Percentiles rank a stretch among this genome's conserved stretches.
phyloP scores from a whole-genome alignment of 2,797 vertebrate genomes.

The Eleutherodactylus coqui region DNA sequence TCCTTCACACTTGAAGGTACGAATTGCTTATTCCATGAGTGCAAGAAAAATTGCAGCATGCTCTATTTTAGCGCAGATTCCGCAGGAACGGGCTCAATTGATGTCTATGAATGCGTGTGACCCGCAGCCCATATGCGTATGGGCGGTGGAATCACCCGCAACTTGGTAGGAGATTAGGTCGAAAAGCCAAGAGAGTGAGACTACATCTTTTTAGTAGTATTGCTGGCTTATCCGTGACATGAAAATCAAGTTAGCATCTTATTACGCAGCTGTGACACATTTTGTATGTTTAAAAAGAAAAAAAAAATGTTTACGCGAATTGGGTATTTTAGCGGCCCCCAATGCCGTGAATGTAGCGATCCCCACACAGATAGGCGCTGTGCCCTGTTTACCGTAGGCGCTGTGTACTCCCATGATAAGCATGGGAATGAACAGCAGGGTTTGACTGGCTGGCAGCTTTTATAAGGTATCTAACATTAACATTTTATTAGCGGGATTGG shows the following conservation, averaged over 20 bases:
- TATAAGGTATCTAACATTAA: constrained; percentile 31
- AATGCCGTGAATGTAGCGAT: constrained; percentile 25
- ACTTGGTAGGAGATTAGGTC: too few relatives aligned
- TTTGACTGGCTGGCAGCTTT: constrained; percentile 21
- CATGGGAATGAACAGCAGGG: constrained; percentile 61
- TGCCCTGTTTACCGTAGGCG: constrained; percentile 47
- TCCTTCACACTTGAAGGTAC: too few relatives aligned
- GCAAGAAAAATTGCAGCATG: too few relatives aligned
- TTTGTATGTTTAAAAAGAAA: not conserved
- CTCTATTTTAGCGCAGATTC: too few relatives aligned
- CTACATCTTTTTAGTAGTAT: not conserved
- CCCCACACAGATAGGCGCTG: constrained; percentile 5
- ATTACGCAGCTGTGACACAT: not conserved
- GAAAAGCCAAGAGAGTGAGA: too few relatives aligned
- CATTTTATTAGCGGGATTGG: not conserved
- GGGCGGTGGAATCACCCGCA: too few relatives aligned
- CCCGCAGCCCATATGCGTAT: too few relatives aligned
- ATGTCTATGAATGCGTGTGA: too few relatives aligned
- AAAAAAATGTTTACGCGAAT: not conserved
- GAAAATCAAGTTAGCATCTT: not conserved
- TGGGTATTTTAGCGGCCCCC: not conserved
- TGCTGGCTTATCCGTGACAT: not conserved
- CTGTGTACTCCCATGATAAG: constrained; percentile 57
- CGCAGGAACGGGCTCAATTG: too few relatives aligned
- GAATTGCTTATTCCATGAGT: too few relatives aligned